Conservation (phyloP, 2,113 vertebrate genomes). For the Osmerus mordax region DNA sequence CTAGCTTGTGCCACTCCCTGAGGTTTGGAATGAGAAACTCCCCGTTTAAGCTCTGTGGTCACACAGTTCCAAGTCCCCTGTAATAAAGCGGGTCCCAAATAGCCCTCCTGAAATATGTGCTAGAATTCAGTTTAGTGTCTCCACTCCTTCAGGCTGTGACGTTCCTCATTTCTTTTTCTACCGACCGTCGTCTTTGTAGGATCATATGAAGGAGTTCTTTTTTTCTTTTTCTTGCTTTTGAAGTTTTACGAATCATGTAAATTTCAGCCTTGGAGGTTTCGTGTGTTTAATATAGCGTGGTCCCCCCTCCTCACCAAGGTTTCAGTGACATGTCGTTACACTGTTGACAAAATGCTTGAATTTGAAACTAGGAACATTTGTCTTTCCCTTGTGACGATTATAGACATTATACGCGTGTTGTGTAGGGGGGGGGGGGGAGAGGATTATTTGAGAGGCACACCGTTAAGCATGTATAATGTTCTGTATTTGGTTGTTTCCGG, state of each 20-base stretch:
- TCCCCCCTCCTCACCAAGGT: not conserved
- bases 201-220: constrained; percentile 13
- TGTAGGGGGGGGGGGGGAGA: not conserved
- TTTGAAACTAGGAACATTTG: constrained; percentile 2
- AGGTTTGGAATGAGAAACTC: constrained; percentile 55
- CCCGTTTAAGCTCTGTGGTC: constrained; percentile 54
- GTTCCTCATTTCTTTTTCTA: constrained; percentile 22
- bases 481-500: not conserved
- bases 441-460: not conserved
- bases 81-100: constrained; percentile 63
- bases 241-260: constrained; percentile 27
- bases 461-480: constrained; percentile 19
- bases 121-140: constrained; percentile 48
- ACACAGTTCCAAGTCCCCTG: constrained; percentile 58
- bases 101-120: constrained; percentile 52
- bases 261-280: constrained; percentile 14
- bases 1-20: constrained; percentile 49
- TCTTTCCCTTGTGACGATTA: not conserved
- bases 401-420: constrained; percentile 5
- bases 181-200: not conserved
- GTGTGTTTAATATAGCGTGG: constrained; percentile 19
- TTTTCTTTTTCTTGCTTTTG: constrained; percentile 22
- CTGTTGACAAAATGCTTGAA: constrained; percentile 26
- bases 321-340: constrained; percentile 40
- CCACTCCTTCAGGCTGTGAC: constrained; percentile 28